These are phyloP conservation scores for Macroramphosus scolopax DNA, from an alignment of 2,797 vertebrate genomes.

Conservation along the genomic window DNA sequence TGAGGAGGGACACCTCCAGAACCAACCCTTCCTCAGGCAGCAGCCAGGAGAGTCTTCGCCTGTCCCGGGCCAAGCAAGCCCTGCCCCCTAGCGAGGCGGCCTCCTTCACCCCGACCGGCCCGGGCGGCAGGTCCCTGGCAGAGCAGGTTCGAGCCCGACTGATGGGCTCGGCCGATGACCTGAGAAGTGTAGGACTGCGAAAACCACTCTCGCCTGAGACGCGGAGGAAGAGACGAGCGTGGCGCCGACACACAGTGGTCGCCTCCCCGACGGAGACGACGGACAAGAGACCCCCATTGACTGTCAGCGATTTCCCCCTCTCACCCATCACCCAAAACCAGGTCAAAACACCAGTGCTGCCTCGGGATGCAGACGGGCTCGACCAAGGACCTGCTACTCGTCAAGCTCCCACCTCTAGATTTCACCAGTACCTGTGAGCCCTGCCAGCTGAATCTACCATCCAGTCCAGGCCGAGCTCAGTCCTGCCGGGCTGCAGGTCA, in stretches of 20 bases:
- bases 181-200: slow-evolving; percentile 81
- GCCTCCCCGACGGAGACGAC: slow-evolving; percentile 79
- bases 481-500: slow-evolving; percentile 45
- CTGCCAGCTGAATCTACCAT: slow-evolving; percentile 13
- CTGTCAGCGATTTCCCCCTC: slow-evolving; percentile 39
- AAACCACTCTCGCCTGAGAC: slow-evolving; percentile 89
- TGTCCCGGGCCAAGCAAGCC: slow-evolving; percentile 21
- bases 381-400: slow-evolving; percentile 40
- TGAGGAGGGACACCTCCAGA: slow-evolving; percentile 42
- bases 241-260: slow-evolving; percentile 93
- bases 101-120: slow-evolving; percentile 58
- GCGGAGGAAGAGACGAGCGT: slow-evolving; percentile 85
- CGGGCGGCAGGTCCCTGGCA: slow-evolving; percentile 57
- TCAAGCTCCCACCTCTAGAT: slow-evolving; percentile 71
- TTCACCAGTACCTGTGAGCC: slow-evolving; percentile 80
- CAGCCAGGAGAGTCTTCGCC: slow-evolving; percentile 74
- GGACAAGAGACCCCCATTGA: slow-evolving; percentile 55
- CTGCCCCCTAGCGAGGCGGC: slow-evolving; percentile 51
- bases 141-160: slow-evolving; percentile 81
- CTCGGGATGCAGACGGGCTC: slow-evolving; percentile 37
- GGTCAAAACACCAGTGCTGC: slow-evolving; percentile 54
- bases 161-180: slow-evolving; percentile 85
- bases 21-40: slow-evolving; percentile 73
- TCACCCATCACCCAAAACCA: slow-evolving; percentile 40
- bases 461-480: slow-evolving; percentile 3